Conservation (phyloP, 1,140 invertebrate species). For the Riptortus pedestris region DNA sequence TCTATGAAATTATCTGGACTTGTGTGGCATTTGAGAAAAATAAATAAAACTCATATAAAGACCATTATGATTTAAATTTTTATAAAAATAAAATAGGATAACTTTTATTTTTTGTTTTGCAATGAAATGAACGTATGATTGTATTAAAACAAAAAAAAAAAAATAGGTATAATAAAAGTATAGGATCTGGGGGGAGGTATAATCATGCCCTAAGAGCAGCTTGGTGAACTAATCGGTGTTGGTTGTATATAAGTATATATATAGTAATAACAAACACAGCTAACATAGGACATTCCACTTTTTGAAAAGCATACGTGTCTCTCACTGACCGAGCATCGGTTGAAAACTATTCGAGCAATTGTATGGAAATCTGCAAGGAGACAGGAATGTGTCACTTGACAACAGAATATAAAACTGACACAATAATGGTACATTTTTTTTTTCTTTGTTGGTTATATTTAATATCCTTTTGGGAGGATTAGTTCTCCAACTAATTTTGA, state of each 20-base stretch:
- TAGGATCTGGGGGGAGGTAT: too few relatives aligned
- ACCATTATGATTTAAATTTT: too few relatives aligned
- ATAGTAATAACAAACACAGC: conserved; percentile 24
- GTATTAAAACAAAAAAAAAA: too few relatives aligned
- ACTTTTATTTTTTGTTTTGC: too few relatives aligned
- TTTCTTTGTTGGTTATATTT: background rate
- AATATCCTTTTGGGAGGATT: too few relatives aligned
- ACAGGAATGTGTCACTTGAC: conserved; percentile 28
- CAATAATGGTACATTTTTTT: conserved; percentile 22
- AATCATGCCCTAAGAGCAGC: conserved; percentile 22
- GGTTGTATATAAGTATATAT: conserved; percentile 15
- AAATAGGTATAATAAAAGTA: too few relatives aligned
- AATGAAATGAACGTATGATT: too few relatives aligned
- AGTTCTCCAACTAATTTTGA: too few relatives aligned
- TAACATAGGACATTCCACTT: conserved; percentile 25
- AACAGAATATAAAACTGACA: conserved; percentile 26
- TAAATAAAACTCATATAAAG: too few relatives aligned
- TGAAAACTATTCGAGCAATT: conserved; percentile 58
- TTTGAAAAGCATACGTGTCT: conserved; percentile 28
- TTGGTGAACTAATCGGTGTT: conserved; percentile 24
- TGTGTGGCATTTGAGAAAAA: too few relatives aligned
- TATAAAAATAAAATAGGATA: too few relatives aligned
- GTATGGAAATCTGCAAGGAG: conserved; percentile 60
- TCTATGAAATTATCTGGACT: too few relatives aligned
- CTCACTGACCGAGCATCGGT: conserved; percentile 30